These are phyloP conservation scores for Rallus limicola DNA, from an alignment of 2,113 vertebrate genomes.

Conservation along the genomic window DNA sequence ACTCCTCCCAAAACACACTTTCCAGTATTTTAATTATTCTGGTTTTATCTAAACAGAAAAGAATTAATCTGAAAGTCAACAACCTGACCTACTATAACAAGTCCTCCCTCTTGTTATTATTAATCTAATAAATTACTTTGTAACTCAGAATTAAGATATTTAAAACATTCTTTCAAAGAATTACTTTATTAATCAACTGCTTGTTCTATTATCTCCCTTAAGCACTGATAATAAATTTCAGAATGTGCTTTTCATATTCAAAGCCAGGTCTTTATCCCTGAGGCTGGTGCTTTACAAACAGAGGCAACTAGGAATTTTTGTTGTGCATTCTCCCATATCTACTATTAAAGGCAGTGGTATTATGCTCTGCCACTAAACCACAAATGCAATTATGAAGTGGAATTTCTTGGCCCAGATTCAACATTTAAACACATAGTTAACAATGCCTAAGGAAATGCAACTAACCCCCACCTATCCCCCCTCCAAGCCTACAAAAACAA, in stretches of 20 bases:
- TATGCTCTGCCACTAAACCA: slow-evolving; percentile 1
- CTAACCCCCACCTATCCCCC: background rate
- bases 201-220: background rate
- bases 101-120: background rate
- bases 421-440: slow-evolving; percentile 13
- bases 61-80: background rate
- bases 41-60: background rate
- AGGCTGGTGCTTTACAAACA: background rate
- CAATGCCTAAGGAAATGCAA: slow-evolving; percentile 41
- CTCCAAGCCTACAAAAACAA: slow-evolving; percentile 8
- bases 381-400: slow-evolving; percentile 2
- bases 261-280: background rate
- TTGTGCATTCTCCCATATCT: background rate
- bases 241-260: background rate
- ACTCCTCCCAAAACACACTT: background rate
- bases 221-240: background rate
- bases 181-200: background rate
- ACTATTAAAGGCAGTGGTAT: background rate
- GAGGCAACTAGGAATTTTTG: background rate
- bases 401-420: slow-evolving; percentile 27
- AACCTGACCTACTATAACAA: background rate
- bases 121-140: background rate
- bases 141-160: background rate
- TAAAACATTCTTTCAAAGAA: background rate
- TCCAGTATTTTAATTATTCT: background rate